Base-by-base conservation (phyloP, 2,888 invertebrate species). In the Eretmocerus hayati region DNA sequence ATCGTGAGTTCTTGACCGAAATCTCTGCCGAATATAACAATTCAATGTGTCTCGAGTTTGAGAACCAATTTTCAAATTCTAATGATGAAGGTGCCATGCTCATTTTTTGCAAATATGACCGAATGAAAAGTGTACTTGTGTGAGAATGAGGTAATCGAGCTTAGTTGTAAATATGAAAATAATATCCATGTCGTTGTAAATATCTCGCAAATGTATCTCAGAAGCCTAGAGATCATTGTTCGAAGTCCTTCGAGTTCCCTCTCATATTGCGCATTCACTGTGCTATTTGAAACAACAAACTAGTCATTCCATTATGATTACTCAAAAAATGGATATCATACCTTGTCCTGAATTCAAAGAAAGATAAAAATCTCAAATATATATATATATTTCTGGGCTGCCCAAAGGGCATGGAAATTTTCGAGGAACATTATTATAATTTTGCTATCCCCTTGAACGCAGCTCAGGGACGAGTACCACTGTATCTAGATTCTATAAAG, bases 401-500 rank as follows among this genome's bases (percentile, higher is more conserved):
- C 8, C 26, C 8, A 1, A 11, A 11, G 21, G 6, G 19, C 20
- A 8, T 39, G 21, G 13, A 21, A 20, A 13, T 11, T 20, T 39
- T 6, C 26, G 26, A 9, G 36, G 38, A 8, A 38, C 19, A 30
- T 37, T 26, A 45, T 45, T 42, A 38, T 36, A 21, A 22, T 38
- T 4, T 23, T 46, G n/a, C 16, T 43, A 40, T 40, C 46, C 47
- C 50, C 45, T 21, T 35, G 23, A 33, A 42, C 23, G 50, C 50
- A 56, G 58, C 59, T 62, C 63, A 52, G 58, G 52, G 58, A 58
- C 61, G 62, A 63, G 59, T 62, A 61, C 56, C 61, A 59, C 57
- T 60, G 57, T 59, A 60, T 61, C 60, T 65, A 62, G 60, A 60
- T 55, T 56, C 9, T 66, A 65, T 63, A 66, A 59, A 66, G 63